Evolutionary conservation across 23 tunicate genomes (phyloP), one percentile per base, ranked within the genome.

Genomic region (Halocynthia aurantium): DNA sequence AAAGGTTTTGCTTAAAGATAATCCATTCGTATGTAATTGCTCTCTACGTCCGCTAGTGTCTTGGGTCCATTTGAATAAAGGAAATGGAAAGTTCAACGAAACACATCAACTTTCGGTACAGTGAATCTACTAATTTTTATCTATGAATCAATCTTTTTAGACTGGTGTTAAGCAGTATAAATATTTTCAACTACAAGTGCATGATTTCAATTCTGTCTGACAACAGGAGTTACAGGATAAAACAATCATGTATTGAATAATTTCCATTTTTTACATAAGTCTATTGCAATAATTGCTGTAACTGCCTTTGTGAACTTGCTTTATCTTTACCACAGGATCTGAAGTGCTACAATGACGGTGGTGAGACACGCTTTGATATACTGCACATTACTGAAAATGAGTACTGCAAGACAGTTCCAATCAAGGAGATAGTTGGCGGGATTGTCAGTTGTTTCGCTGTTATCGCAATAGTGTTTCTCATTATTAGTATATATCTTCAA

Each of bases 1-100:
- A 17, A 80, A 56, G 6, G 69, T 89, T 10, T 68, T 80, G 22
- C 72, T 89, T 56, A 15, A 84, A 49, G 92, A 82, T 21, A 92
- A 92, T 83, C 84, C 98, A 22, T 57, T 92, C 8, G 8, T 44
- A 15, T 92, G 98, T 69, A 73, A 82, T 55, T 92, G 98, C 82
- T 52, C 88, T 6, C 67, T 75, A 55, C 62, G 80, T 7, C 78
- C 96, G 7, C 67, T 89, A 22, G 62, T 89, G 13, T 67, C 65
- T 53, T 89, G 86, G 85, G 76, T 89, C 19, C 89, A 89, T 78
- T 73, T 80, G 6, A 82, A 80, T 22, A 40, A 73, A 66, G 69
- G 83, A 60, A 78, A 88, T 52, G 21, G 52, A 6, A 21, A 57
- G 7, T 40, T 19, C 67, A 19, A 73, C 6, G 17, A 71, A 6